Base-by-base conservation (phyloP, 2,888 invertebrate species). In the Amphimallon solstitiale region DNA sequence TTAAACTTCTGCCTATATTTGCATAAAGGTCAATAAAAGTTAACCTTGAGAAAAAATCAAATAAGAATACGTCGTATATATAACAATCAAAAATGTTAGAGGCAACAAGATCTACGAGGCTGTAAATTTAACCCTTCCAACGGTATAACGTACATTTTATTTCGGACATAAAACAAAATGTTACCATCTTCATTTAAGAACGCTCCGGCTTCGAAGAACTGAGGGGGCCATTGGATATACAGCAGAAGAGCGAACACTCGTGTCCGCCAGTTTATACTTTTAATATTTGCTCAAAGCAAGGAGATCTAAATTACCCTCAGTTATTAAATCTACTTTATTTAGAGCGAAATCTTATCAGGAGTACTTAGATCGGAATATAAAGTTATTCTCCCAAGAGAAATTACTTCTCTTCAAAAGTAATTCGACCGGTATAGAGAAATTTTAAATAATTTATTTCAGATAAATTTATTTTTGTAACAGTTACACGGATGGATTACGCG, bases 91-190 rank as follows among this genome's bases (percentile, higher is more conserved):
- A 64, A 59, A 40, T 34, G 63, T 63, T 63, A 59, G 19, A 49
- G 34, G 38, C 46, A n/a, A 48, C 59, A 66, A 67, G 63, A 67
- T 34, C 38, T 66, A 63, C 51, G 46, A 23, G 56, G 65, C 38
- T 62, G 35, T 62, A 65, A 65, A 68, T 64, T 66, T 49, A 63
- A 40, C 59, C 61, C 68, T 56, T 63, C 63, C 56, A 17, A 12
- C 37, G 38, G 49, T 61, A 48, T 45, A 43, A 61, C 65, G 49
- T 37, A 51, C 65, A 60, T 51, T 65, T 65, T 65, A 70, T 72
- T 63, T 48, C 45, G 62, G 62, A 60, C 70, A 70, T 72, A 72
- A 72, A 69, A 71, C 70, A 70, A 72, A 72, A 72, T 69, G 68
- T 70, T 48, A 59, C 68, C 70, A 70, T 71, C 71, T 71, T 72